A percentile compares a stretch with the other conserved stretches of the same genome.
Conservation (phyloP, 1,140 invertebrate species). For the Dufourea novaeangliae region DNA sequence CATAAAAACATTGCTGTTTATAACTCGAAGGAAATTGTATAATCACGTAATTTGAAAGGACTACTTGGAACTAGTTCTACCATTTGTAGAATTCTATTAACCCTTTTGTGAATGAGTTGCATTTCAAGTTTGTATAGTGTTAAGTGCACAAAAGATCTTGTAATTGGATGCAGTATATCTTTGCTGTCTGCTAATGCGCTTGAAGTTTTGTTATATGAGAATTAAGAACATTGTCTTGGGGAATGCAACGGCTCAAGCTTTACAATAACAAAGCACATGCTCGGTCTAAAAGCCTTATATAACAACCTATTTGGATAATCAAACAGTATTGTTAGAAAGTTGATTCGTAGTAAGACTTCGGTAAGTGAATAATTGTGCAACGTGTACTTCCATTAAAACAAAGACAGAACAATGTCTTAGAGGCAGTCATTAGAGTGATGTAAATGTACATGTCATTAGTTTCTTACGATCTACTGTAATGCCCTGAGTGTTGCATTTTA, state of each 20-base stretch:
- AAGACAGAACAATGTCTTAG: constrained; percentile 10
- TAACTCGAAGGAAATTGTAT: constrained; percentile 3
- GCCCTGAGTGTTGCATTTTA: constrained; percentile 27
- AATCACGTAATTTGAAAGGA: background rate
- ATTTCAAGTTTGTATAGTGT: background rate
- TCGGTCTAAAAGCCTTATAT: background rate
- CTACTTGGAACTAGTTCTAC: background rate
- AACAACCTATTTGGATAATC: constrained; percentile 8
- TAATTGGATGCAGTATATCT: constrained; percentile 3
- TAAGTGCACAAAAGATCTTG: background rate
- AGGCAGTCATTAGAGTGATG: background rate
- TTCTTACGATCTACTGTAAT: constrained; percentile 17
- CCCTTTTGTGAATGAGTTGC: background rate
- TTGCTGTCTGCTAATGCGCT: background rate
- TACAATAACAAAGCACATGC: background rate
- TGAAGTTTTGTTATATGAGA: background rate
- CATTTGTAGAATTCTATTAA: background rate
- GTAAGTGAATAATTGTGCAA: constrained; percentile 38
- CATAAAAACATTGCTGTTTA: background rate
- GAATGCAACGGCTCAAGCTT: constrained; percentile 6
- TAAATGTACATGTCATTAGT: background rate
- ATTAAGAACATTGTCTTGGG: background rate
- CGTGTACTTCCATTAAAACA: background rate
- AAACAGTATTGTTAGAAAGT: constrained; percentile 19
- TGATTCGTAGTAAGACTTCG: constrained; percentile 12